These are phyloP conservation scores for Ctenomys sociabilis DNA, from an alignment of 2,113 vertebrate genomes.

Conservation along the genomic window DNA sequence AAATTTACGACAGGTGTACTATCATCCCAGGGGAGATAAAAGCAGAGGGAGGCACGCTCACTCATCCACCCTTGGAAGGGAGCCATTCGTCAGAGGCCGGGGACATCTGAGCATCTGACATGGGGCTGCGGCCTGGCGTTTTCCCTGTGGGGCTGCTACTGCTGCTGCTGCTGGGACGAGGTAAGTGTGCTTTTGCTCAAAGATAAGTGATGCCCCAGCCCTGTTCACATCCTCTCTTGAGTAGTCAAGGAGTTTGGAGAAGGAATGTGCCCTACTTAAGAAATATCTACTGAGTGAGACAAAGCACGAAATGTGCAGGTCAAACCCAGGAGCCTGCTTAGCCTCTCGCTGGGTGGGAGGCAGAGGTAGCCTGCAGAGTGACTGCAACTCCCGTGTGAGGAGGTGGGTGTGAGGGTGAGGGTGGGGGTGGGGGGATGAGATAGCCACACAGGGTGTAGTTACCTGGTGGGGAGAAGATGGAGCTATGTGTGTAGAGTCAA, in stretches of 20 bases:
- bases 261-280: background rate
- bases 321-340: background rate
- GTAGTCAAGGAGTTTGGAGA: background rate
- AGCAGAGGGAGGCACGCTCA: background rate
- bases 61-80: background rate
- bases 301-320: background rate
- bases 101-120: background rate
- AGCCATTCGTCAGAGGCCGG: background rate
- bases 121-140: background rate
- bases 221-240: fast-evolving
- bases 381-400: too few relatives aligned
- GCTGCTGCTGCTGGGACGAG: slow-evolving; percentile 62
- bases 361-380: background rate
- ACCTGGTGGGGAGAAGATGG: fast-evolving
- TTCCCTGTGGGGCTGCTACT: slow-evolving; percentile 55
- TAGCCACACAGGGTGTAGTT: fast-evolving
- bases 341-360: background rate
- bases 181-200: slow-evolving; percentile 42
- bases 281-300: background rate
- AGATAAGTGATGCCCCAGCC: background rate
- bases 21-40: slow-evolving; percentile 67
- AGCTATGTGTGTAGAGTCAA: background rate
- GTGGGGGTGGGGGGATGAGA: background rate
- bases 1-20: slow-evolving; percentile 63
- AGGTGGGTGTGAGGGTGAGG: background rate